These are phyloP conservation scores for Drosophila suboccidentalis DNA, from an alignment of 2,888 invertebrate species.

Conservation along the genomic window DNA sequence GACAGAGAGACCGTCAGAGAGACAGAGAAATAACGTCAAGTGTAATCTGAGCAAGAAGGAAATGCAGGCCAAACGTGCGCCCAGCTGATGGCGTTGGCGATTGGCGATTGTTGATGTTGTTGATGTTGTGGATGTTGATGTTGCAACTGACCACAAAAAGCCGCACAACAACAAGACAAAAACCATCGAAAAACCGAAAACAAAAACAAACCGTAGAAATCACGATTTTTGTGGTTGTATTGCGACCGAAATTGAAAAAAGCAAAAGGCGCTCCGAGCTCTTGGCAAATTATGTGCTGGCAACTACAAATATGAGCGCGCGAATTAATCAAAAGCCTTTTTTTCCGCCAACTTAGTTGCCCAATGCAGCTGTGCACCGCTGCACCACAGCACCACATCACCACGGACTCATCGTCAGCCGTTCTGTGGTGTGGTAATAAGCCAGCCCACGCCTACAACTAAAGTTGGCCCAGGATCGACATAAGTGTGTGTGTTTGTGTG, in stretches of 20 bases:
- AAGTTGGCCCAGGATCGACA: constrained; percentile 36
- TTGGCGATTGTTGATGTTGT: constrained; percentile 70
- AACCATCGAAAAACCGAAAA: constrained; percentile 20
- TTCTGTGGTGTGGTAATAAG: constrained; percentile 50
- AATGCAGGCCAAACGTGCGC: constrained; percentile 80
- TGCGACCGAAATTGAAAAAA: constrained; percentile 54
- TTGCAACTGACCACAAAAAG: constrained; percentile 75
- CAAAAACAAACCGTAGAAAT: constrained; percentile 75
- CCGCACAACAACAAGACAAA: constrained; percentile 35
- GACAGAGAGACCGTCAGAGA: not conserved
- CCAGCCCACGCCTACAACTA: constrained; percentile 64
- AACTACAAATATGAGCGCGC: constrained; percentile 80
- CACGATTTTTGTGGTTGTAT: constrained; percentile 72
- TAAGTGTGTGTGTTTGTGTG: constrained; percentile 18
- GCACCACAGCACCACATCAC: not conserved
- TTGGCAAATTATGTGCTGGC: constrained; percentile 81
- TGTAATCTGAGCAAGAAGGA: constrained; percentile 80
- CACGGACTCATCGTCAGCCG: constrained; percentile 43
- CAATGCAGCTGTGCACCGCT: constrained; percentile 71
- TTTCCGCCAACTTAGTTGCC: constrained; percentile 58
- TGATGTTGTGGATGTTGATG: constrained; percentile 53
- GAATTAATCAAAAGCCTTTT: constrained; percentile 76
- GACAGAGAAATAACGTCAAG: constrained; percentile 63
- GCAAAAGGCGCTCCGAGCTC: constrained; percentile 69
- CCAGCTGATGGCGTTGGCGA: constrained; percentile 79